These are phyloP conservation scores for Camelus bactrianus DNA, from an alignment of 2,113 vertebrate genomes.

Conservation along the genomic window DNA sequence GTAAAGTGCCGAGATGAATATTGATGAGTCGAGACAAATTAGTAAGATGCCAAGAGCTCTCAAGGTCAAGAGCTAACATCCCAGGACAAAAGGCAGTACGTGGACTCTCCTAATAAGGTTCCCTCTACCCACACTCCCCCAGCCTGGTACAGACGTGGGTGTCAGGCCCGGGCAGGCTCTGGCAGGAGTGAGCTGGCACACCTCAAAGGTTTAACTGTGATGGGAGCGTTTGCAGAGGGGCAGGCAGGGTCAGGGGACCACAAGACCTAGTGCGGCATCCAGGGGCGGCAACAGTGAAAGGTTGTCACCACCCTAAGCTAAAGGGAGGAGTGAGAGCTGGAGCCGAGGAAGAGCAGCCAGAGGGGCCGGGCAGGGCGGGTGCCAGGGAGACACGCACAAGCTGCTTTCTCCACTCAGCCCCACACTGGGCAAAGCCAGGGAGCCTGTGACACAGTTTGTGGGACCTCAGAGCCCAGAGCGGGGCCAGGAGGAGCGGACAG, in stretches of 20 bases:
- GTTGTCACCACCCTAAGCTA: not conserved
- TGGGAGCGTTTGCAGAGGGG: not conserved
- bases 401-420: not conserved
- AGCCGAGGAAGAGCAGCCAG: not conserved
- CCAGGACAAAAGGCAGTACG: not conserved
- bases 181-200: not conserved
- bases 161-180: not conserved
- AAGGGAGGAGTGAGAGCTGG: not conserved
- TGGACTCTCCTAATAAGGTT: not conserved
- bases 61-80: constrained; percentile 5
- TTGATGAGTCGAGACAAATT: not conserved
- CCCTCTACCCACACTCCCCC: not conserved
- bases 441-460: not conserved
- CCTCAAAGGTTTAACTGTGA: not conserved
- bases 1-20: not conserved
- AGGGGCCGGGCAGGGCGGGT: not conserved
- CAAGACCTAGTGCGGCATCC: too few species aligned
- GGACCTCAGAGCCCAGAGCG: not conserved
- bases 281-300: not conserved
- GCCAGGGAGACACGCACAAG: not conserved
- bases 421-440: not conserved
- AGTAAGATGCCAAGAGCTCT: constrained; percentile 20
- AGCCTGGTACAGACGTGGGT: not conserved
- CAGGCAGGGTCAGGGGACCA: not conserved
- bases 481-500: not conserved